These are phyloP conservation scores for Octodonta nipae DNA, from an alignment of 2,888 invertebrate genomes.

Conservation along the genomic window DNA sequence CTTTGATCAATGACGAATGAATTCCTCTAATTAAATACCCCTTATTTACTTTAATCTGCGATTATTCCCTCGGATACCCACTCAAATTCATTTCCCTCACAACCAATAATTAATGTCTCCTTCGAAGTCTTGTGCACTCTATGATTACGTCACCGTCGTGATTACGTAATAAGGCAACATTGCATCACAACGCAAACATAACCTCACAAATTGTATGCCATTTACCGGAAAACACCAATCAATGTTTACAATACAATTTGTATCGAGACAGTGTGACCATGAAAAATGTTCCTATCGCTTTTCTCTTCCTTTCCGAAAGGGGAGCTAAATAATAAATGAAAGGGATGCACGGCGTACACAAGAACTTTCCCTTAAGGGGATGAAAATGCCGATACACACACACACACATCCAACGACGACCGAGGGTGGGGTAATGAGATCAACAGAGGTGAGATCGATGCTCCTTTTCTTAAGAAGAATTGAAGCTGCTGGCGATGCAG, in stretches of 20 bases:
- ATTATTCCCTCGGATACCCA: no score
- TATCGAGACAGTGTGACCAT: slow-evolving; percentile 21
- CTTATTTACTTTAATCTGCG: no score
- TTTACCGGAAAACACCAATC: slow-evolving; percentile 11
- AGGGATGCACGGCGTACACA: slow-evolving; percentile 15
- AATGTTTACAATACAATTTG: slow-evolving; percentile 18
- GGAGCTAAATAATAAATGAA: slow-evolving; percentile 25
- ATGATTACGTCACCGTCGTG: no score
- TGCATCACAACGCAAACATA: no score
- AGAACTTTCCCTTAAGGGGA: slow-evolving; percentile 13
- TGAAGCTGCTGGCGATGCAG: no score
- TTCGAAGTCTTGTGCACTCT: no score
- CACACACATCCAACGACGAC: slow-evolving; percentile 8
- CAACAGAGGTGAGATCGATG: slow-evolving; percentile 14
- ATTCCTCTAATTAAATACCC: no score
- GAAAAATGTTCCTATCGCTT: slow-evolving; percentile 19
- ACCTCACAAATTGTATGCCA: no score
- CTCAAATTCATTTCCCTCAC: no score
- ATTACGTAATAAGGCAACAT: no score
- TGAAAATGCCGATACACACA: slow-evolving; percentile 15
- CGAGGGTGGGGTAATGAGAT: slow-evolving; percentile 13
- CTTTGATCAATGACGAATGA: no score
- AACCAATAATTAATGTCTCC: no score
- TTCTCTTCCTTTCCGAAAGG: slow-evolving; percentile 11
- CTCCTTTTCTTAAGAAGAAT: slow-evolving; percentile 11